phyloP scores from a whole-genome alignment of 2,888 invertebrate genomes.

The Mythimna ferrago region DNA sequence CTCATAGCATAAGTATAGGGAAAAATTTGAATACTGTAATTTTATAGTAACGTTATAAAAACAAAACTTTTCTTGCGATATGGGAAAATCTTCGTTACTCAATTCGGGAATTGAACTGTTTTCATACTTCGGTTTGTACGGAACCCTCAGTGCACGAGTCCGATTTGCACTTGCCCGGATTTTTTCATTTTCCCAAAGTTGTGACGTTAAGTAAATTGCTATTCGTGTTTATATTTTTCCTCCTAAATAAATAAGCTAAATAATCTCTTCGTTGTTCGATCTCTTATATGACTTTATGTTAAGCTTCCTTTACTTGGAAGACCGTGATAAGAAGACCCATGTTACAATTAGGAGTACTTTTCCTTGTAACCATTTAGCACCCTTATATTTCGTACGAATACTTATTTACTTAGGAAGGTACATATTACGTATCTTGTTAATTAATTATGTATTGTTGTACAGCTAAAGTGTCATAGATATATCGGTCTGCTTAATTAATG shows the following conservation, averaged over 20 bases:
- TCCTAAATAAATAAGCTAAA: constrained; percentile 11
- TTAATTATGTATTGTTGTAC: not conserved
- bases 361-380: constrained; percentile 6
- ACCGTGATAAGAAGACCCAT: constrained; percentile 29
- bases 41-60: too few relatives aligned
- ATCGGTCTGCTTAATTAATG: not conserved
- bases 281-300: constrained; percentile 33
- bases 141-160: too few relatives aligned
- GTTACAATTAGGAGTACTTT: constrained; percentile 40
- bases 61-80: too few relatives aligned
- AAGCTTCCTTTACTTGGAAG: constrained; percentile 31
- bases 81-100: too few relatives aligned
- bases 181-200: not conserved
- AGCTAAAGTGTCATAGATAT: not conserved
- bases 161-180: too few relatives aligned
- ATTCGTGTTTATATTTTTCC: not conserved
- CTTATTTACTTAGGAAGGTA: not conserved
- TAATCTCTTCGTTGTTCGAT: constrained; percentile 6
- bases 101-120: too few relatives aligned
- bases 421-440: not conserved
- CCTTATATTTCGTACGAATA: constrained; percentile 5
- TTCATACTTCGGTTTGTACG: too few relatives aligned
- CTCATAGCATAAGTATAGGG: too few relatives aligned
- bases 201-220: not conserved
- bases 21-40: too few relatives aligned